Conservation (phyloP, 2,888 invertebrate species). For the Julus scanicus region DNA sequence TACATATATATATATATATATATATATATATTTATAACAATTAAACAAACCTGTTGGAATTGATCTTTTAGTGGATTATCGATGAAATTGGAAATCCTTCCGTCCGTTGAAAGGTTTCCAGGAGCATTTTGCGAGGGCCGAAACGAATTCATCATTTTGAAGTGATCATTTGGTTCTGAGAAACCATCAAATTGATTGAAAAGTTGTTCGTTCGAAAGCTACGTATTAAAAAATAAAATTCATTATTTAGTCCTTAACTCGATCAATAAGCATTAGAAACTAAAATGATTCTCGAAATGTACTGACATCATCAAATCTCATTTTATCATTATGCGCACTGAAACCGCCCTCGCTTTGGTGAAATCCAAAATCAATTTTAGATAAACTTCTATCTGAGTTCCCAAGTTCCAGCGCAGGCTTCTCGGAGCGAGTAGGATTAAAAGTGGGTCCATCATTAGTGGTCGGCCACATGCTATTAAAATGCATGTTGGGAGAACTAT, state of each 20-base stretch:
- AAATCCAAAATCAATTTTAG: slow-evolving; percentile 10
- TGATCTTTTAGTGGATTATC: slow-evolving; percentile 32
- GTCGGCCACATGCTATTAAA: slow-evolving; percentile 43
- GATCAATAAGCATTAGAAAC: not conserved
- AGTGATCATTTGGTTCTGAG: not conserved
- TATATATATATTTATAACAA: not conserved
- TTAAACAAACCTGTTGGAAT: slow-evolving; percentile 29
- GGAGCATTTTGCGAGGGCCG: not conserved
- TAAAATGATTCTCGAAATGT: not conserved
- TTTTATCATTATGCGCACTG: not conserved
- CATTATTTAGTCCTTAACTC: not conserved
- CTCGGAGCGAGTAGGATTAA: not conserved
- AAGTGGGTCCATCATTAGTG: not conserved
- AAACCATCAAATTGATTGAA: not conserved
- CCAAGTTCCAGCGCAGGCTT: not conserved
- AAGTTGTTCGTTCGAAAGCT: not conserved
- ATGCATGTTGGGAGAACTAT: not conserved
- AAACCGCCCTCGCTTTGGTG: not conserved
- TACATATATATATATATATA: not conserved
- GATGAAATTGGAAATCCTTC: not conserved
- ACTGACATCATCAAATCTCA: not conserved
- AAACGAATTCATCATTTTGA: slow-evolving; percentile 9
- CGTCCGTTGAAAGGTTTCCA: not conserved
- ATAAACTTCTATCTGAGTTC: not conserved
- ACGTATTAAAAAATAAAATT: not conserved